A percentile compares a stretch with the other conserved stretches of the same genome.
Conservation (phyloP, 2,888 invertebrate genomes). For the Caradrina kadenii region DNA sequence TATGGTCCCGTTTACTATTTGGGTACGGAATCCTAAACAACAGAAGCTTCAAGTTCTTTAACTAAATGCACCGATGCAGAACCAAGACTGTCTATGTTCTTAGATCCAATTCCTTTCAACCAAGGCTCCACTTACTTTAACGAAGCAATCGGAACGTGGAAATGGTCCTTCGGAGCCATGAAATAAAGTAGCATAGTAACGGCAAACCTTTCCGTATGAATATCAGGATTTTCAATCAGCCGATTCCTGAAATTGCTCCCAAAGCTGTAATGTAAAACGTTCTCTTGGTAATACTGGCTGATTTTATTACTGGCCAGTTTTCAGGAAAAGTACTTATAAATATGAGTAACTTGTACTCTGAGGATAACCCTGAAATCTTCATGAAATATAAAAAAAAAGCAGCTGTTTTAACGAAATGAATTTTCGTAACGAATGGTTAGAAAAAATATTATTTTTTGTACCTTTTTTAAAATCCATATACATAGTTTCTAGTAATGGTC, state of each 20-base stretch:
- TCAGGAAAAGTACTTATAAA: no score
- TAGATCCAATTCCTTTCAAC: not conserved
- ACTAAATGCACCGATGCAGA: not conserved
- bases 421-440: no score
- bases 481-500: no score
- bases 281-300: not conserved
- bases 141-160: slow-evolving; percentile 22
- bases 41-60: not conserved
- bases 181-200: slow-evolving; percentile 28
- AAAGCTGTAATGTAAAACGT: not conserved
- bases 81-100: not conserved
- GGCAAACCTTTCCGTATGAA: slow-evolving; percentile 10
- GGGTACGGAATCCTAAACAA: no score
- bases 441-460: no score
- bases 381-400: no score
- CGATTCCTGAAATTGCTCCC: slow-evolving; percentile 14
- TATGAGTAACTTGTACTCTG: not conserved
- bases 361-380: no score
- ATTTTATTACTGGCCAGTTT: no score
- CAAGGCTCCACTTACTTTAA: slow-evolving; percentile 33
- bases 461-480: no score
- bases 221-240: slow-evolving; percentile 32
- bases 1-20: no score
- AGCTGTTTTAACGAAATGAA: no score
- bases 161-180: slow-evolving; percentile 22